phyloP scores from a whole-genome alignment of 1,140 invertebrate species.

The Wiebesia pumilae region DNA sequence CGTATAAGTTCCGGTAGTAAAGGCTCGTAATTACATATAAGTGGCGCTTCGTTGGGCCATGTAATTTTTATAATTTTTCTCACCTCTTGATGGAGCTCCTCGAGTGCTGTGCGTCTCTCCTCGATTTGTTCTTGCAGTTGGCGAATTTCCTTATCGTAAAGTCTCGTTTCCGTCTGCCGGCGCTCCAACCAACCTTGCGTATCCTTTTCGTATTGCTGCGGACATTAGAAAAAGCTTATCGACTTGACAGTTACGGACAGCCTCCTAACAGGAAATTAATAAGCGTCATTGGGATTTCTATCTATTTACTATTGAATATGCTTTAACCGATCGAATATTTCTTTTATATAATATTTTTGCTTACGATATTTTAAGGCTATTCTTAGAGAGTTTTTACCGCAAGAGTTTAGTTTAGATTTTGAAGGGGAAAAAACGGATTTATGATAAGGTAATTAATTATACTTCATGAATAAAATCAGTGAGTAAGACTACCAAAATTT shows the following conservation, averaged over 20 bases:
- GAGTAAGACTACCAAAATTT: too few species aligned
- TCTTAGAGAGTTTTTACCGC: too few species aligned
- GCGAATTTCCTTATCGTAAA: conserved; percentile 64
- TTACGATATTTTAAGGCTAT: too few species aligned
- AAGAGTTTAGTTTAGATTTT: too few species aligned
- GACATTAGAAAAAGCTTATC: not conserved
- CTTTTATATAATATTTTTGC: too few species aligned
- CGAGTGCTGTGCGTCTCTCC: conserved; percentile 58
- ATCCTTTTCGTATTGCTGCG: conserved; percentile 53
- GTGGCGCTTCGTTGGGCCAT: not conserved
- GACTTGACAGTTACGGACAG: not conserved
- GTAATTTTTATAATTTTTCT: conserved; percentile 10
- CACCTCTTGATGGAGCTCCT: conserved; percentile 67
- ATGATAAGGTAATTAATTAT: too few species aligned
- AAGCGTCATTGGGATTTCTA: not conserved
- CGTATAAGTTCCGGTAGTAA: too few species aligned
- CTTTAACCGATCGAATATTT: too few species aligned
- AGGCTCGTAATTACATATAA: too few species aligned
- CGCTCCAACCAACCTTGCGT: conserved; percentile 62
- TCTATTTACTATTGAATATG: not conserved
- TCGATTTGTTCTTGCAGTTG: conserved; percentile 66
- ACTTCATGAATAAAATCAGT: too few species aligned
- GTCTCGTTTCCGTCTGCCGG: conserved; percentile 61
- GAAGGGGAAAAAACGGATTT: too few species aligned
- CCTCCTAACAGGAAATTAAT: not conserved